Evolutionary conservation across 2,113 vertebrate species (phyloP).

Genomic region (Electrona antarctica): DNA sequence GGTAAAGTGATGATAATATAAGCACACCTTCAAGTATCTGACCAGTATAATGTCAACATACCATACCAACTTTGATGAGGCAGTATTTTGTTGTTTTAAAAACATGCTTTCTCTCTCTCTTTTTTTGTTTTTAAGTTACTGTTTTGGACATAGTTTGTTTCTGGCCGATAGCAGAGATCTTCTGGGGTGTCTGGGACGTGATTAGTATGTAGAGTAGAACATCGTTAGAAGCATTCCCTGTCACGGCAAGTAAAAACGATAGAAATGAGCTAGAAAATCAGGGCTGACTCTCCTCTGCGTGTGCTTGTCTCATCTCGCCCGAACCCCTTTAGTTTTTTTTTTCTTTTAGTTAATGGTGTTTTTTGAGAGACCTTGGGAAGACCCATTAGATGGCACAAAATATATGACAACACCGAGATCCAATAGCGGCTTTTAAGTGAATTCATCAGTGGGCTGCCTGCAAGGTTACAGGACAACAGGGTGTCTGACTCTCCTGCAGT

Average conservation of each 20-base stretch:
- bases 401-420: slow-evolving; percentile 11
- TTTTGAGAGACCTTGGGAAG: slow-evolving; percentile 14
- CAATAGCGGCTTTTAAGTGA: background rate
- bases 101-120: too few relatives aligned
- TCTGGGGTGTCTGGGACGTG: too few relatives aligned
- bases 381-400: slow-evolving; percentile 17
- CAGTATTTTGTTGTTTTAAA: too few relatives aligned
- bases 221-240: background rate
- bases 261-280: background rate
- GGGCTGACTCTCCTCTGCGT: background rate
- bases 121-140: too few relatives aligned
- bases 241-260: background rate
- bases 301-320: background rate
- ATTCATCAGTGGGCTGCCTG: slow-evolving; percentile 47
- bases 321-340: background rate
- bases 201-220: too few relatives aligned
- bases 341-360: slow-evolving; percentile 1
- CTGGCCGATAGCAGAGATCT: too few relatives aligned
- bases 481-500: slow-evolving; percentile 64
- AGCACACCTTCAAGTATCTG: too few relatives aligned
- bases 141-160: too few relatives aligned
- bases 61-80: too few relatives aligned
- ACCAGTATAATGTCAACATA: too few relatives aligned
- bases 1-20: too few relatives aligned
- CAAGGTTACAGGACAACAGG: slow-evolving; percentile 75